Evolutionary conservation across 2,888 invertebrate species (phyloP), one percentile per base, ranked within the genome.

Genomic region (Carpatolechia fugitivella): DNA sequence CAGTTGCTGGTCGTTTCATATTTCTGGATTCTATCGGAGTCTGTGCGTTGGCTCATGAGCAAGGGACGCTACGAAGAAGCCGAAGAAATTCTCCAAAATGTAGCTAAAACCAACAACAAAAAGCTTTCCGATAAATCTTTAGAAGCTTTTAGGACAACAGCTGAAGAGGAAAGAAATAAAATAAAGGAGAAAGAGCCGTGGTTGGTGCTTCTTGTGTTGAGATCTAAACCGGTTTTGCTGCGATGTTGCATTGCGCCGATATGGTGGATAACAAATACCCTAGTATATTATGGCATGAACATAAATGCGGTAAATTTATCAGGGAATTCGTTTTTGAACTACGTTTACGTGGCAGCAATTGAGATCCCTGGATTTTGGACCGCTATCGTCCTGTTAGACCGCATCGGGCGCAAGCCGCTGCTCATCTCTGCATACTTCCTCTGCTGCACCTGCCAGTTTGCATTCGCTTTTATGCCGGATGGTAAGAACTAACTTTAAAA

Each of bases 41-140:
- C 95, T 6, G 91, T 95, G 3, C 91, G 96, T 56, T 96, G 96
- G 96, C 90, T 96, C 13, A 82, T 95, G 65, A 93, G 93, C 47
- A 94, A 94, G 67, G 93, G 93, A 3, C 91, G 92, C 56, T 91
- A 92, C 60, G 91, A 93, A 31, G 92, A 94, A 63, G 93, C 95
- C 0, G 93, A 93, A 65, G 72, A 72, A 2, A 92, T 94, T 18
- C 82, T 95, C 1, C 89, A 90, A 31, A 92, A 91, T 68, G 93
- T 94, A 0, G 93, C 95, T 0, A 90, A 83, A 66, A 76, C 90
- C 0, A 95, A 95, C 61, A 91, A 91, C 3, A 90, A 91, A 11
- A 78, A 88, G 54, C 69, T 93, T 3, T 91, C 92, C 0, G 87
- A 91, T 0, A 88, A 91, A 50, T 88, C 92, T n/a, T 67, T 93